These are phyloP conservation scores for Mus pahari DNA, from an alignment of 2,113 vertebrate species.

Conservation along the genomic window DNA sequence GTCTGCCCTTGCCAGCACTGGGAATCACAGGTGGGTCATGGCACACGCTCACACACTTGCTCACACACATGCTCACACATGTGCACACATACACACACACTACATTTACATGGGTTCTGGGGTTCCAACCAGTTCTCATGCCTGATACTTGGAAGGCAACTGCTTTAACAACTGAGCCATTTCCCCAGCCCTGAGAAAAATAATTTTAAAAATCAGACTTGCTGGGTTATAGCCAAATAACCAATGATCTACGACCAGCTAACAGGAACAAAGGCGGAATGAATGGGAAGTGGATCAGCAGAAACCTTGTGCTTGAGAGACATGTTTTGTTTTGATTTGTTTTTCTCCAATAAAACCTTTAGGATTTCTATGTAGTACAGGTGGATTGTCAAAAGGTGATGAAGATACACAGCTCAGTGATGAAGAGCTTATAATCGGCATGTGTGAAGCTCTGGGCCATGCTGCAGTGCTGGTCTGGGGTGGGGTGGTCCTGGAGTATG, in stretches of 20 bases:
- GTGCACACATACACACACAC: not conserved
- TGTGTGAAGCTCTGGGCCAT: not conserved
- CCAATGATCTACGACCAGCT: not conserved
- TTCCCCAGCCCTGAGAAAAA: not conserved
- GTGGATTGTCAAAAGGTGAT: not conserved
- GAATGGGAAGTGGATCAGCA: not conserved
- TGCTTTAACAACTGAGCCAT: not conserved
- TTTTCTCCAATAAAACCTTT: not conserved
- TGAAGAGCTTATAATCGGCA: not conserved
- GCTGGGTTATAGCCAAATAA: not conserved
- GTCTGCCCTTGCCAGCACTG: too few species aligned
- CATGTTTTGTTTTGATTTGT: not conserved
- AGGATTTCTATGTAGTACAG: not conserved
- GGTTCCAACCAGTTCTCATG: not conserved
- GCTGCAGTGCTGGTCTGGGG: too few species aligned
- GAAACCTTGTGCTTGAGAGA: slow-evolving; percentile 41
- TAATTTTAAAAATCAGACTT: slow-evolving; percentile 2
- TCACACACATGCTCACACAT: too few species aligned
- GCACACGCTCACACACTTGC: too few species aligned
- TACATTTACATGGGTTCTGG: not conserved
- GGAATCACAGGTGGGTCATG: too few species aligned
- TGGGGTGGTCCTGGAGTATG: not conserved
- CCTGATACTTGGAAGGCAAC: not conserved
- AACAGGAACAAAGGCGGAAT: not conserved
- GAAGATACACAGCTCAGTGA: not conserved